Evolutionary conservation across 1,140 invertebrate species (phyloP).

Genomic region (Notospermus geniculatus): DNA sequence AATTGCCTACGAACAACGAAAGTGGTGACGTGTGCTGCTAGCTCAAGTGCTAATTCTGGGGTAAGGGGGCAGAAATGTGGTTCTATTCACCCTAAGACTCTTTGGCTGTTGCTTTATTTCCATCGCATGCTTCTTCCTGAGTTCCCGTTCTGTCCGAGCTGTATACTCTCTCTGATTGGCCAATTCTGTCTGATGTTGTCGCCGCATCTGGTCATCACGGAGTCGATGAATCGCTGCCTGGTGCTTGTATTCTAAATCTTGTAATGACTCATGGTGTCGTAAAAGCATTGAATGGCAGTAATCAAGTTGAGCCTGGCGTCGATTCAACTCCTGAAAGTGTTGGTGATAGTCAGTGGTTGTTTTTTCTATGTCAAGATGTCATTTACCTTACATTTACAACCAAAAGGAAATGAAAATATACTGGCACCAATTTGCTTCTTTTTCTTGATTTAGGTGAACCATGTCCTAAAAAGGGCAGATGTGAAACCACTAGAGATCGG

Average conservation of each 20-base stretch:
- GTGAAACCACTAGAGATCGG: too few species aligned
- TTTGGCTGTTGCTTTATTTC: constrained; percentile 98
- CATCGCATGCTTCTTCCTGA: constrained; percentile 94
- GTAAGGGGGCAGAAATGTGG: too few species aligned
- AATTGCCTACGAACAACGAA: too few species aligned
- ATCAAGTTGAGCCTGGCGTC: constrained; percentile 89
- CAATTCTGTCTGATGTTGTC: constrained; percentile 91
- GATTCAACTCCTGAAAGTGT: constrained; percentile 79
- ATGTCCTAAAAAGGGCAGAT: not conserved
- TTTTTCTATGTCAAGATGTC: too few species aligned
- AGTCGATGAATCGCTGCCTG: constrained; percentile 90
- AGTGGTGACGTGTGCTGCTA: too few species aligned
- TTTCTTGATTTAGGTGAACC: constrained; percentile 13
- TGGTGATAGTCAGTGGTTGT: not conserved
- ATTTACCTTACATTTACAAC: too few species aligned
- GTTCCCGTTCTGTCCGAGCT: constrained; percentile 84
- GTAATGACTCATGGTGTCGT: constrained; percentile 93
- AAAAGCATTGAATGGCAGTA: constrained; percentile 93
- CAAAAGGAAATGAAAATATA: not conserved
- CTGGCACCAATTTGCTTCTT: not conserved
- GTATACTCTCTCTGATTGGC: constrained; percentile 97
- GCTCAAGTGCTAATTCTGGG: too few species aligned
- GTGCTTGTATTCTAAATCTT: constrained; percentile 84
- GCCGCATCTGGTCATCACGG: constrained; percentile 78
- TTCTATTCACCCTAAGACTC: constrained; percentile 81